Percentiles rank a stretch among this genome's conserved stretches.
phyloP scores from a whole-genome alignment of 2,113 vertebrate genomes.

The Athene cunicularia region DNA sequence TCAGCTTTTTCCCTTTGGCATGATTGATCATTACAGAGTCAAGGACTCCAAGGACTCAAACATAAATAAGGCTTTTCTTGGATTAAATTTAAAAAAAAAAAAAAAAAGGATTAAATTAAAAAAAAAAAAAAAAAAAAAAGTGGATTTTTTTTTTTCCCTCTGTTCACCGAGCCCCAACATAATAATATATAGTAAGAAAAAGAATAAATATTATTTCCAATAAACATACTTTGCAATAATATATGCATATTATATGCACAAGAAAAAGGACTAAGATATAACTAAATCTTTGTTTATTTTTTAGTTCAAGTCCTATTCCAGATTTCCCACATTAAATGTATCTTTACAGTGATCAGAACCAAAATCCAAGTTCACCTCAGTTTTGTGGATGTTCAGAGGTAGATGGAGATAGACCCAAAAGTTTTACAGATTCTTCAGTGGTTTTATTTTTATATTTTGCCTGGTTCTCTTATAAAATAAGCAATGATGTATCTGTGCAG shows the following conservation, averaged over 20 bases:
- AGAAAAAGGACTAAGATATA: neutral
- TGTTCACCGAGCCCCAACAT: rapidly evolving
- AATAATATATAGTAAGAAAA: neutral
- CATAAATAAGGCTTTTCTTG: neutral
- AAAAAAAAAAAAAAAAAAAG: neutral
- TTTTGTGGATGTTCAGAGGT: neutral
- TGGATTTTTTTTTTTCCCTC: neutral
- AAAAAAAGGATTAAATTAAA: no score
- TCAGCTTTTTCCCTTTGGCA: neutral
- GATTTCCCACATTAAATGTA: neutral
- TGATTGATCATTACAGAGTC: neutral
- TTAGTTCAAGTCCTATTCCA: neutral
- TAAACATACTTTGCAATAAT: neutral
- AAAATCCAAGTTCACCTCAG: neutral
- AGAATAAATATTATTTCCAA: neutral
- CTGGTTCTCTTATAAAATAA: neutral
- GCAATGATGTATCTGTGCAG: neutral
- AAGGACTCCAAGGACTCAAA: neutral
- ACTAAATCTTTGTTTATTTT: neutral
- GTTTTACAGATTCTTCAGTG: neutral
- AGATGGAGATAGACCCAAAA: neutral
- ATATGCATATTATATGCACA: neutral
- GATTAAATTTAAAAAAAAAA: neutral
- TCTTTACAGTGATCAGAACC: neutral
- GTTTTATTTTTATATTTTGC: neutral